Percentiles rank a stretch among this genome's conserved stretches.
phyloP scores from a whole-genome alignment of 1,140 invertebrate species.

The Plodia interpunctella region DNA sequence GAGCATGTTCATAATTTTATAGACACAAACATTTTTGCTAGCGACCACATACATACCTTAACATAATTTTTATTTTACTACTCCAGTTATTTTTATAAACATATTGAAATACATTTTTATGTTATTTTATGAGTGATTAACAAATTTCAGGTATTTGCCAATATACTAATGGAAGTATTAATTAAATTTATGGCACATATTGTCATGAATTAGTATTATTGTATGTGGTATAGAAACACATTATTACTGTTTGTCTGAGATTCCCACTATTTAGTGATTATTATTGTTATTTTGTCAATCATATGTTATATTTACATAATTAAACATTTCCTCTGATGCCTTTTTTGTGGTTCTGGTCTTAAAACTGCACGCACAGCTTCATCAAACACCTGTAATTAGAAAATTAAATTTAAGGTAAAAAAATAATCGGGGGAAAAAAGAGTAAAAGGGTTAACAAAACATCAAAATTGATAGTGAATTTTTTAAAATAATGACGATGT shows the following conservation, averaged over 20 bases:
- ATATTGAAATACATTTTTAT: no score
- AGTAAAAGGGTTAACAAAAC: no score
- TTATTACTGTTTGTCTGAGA: constrained; percentile 71
- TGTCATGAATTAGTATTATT: constrained; percentile 11
- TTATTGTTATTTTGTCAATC: constrained; percentile 42
- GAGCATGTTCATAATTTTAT: background rate
- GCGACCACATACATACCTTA: no score
- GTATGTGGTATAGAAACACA: constrained; percentile 66
- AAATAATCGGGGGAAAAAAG: no score
- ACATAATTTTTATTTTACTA: no score
- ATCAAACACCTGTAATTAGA: constrained; percentile 90
- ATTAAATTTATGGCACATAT: constrained; percentile 29
- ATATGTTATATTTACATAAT: constrained; percentile 84
- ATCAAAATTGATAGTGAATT: no score
- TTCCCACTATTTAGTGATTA: constrained; percentile 54
- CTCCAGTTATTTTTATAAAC: no score
- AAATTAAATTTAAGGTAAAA: background rate
- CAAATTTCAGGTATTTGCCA: no score
- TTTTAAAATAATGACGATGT: no score
- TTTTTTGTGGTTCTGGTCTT: constrained; percentile 93
- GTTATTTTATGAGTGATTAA: no score
- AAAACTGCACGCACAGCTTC: constrained; percentile 97
- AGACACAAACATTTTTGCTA: background rate
- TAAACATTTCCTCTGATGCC: constrained; percentile 93
- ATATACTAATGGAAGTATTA: constrained; percentile 17